Evolutionary conservation across 2,888 invertebrate genomes (phyloP).

Genomic region (Apantesis nais): DNA sequence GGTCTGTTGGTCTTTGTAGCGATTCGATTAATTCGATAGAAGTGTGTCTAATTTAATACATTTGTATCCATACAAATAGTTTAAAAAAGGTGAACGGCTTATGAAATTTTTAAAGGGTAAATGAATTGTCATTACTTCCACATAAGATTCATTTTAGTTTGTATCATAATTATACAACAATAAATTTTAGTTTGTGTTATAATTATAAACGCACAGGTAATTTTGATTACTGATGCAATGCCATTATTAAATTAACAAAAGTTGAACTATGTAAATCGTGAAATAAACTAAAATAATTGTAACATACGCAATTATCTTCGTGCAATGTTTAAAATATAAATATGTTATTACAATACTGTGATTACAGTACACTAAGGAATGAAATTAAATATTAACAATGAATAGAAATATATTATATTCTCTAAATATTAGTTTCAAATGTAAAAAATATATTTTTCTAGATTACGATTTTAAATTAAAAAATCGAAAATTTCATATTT

Average conservation of each 20-base stretch:
- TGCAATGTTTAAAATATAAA: constrained; percentile 29
- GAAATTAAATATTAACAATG: constrained; percentile 30
- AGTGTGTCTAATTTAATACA: background rate
- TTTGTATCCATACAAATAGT: background rate
- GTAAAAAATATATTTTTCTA: constrained; percentile 26
- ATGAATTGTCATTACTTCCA: background rate
- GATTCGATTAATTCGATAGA: background rate
- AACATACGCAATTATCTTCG: constrained; percentile 26
- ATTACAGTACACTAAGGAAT: constrained; percentile 19
- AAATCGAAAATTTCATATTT: constrained; percentile 24
- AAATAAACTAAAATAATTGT: constrained; percentile 19
- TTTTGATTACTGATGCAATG: constrained; percentile 11
- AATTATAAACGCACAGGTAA: constrained; percentile 11
- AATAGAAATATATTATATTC: constrained; percentile 8
- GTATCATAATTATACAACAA: background rate
- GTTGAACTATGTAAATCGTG: constrained; percentile 4
- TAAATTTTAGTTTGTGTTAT: background rate
- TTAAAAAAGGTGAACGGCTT: background rate
- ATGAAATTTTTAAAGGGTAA: background rate
- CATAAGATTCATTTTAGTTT: too few species aligned
- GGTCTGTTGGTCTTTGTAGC: background rate
- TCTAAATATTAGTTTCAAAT: constrained; percentile 22
- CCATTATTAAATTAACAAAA: constrained; percentile 7
- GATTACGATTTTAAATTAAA: constrained; percentile 26
- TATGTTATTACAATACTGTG: constrained; percentile 10